Evolutionary conservation across 2,888 invertebrate species (phyloP), one percentile per base, ranked within the genome.

Genomic region (Eupithecia subumbrata): DNA sequence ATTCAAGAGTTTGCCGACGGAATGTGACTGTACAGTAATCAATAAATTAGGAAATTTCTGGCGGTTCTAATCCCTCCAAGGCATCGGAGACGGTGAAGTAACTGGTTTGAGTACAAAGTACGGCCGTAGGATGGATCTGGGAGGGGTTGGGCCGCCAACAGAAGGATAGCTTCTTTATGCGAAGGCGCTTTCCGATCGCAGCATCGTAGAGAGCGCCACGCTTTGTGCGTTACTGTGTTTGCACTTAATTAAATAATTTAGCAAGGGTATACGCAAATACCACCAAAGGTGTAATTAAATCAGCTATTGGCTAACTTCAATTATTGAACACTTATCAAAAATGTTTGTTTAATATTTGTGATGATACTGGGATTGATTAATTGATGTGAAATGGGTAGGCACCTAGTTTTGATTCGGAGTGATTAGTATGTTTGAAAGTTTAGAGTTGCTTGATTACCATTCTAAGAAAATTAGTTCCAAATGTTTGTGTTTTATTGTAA

Each of bases 1-100:
- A 91, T 91, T 92, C 90, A 92, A 91, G 91, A 85, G 87, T 92
- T 93, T 92, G 92, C 95, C 94, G 93, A 92, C 93, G 94, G 95
- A 93, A 94, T 94, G 94, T 80, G 95, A 92, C 92, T 95, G 95
- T 95, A 95, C 92, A 95, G 94, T 90, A 89, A 88, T 89, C 89
- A 89, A 88, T 90, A 90, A 86, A 84, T 86, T 94, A 94, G 92
- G 86, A 86, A 90, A 89, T 91, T 82, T 87, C 85, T 83, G 85
- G 87, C 86, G 82, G 83, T 87, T 87, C 89, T 77, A 80, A 80
- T 82, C 79, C 60, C 70, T 70, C 73, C 63, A 45, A 45, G 75
- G 52, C 52, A 25, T 71, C 43, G 37, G 69, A 34, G 56, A 37
- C 37, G 52, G 81, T 82, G 52, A 22, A 56, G n/a, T 22, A 22